phyloP scores from a whole-genome alignment of 2,888 invertebrate species.

The Yponomeuta malinellus region DNA sequence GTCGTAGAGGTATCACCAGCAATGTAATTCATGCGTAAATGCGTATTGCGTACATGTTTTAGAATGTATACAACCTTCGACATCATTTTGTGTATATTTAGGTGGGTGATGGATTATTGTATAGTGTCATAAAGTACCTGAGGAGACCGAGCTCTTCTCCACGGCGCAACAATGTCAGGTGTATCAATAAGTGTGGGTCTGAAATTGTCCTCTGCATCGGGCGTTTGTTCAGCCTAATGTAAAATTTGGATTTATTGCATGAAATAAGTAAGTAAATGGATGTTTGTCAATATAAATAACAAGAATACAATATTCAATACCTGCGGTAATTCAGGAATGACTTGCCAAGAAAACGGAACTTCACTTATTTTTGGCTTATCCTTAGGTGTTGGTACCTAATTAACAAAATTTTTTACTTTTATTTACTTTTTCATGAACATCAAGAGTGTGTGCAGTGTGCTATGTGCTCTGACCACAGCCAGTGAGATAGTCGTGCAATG shows the following conservation, averaged over 20 bases:
- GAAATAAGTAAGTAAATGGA: constrained; percentile 13
- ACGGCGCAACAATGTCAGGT: constrained; percentile 42
- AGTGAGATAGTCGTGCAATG: constrained; percentile 4
- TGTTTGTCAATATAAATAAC: background rate
- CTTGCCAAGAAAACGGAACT: constrained; percentile 63
- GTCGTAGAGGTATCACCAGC: too few species aligned
- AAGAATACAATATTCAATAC: constrained; percentile 32
- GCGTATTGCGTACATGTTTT: too few species aligned
- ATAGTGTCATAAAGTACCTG: constrained; percentile 42
- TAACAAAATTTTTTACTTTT: constrained; percentile 1
- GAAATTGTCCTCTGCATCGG: constrained; percentile 61
- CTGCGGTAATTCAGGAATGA: constrained; percentile 69
- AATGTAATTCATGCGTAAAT: too few species aligned
- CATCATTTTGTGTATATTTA: background rate
- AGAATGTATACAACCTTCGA: background rate
- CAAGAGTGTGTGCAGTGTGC: constrained; percentile 1
- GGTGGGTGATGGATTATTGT: constrained; percentile 8
- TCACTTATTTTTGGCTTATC: constrained; percentile 37
- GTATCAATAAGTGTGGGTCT: constrained; percentile 60
- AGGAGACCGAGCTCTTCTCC: constrained; percentile 60
- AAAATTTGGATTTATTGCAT: constrained; percentile 19
- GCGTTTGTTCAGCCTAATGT: constrained; percentile 63
- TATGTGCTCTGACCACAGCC: background rate
- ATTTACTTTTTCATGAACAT: background rate
- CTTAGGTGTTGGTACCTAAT: constrained; percentile 47